Percentiles rank a stretch among this genome's conserved stretches.
phyloP scores from a whole-genome alignment of 2,888 invertebrate genomes.

The Seira ritae region DNA sequence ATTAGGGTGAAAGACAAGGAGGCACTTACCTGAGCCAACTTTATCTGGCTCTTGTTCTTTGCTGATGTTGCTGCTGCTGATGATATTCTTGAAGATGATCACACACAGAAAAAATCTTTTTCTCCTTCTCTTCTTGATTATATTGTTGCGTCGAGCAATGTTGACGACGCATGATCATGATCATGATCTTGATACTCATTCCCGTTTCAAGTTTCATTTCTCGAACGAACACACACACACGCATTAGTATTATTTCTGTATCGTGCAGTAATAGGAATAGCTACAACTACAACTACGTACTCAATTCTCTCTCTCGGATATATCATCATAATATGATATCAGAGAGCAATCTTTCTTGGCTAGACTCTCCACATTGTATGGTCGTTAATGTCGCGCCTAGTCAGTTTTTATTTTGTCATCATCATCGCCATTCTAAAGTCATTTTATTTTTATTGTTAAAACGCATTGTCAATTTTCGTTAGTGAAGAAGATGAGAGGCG shows the following conservation, averaged over 20 bases:
- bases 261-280: no score
- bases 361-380: slow-evolving; percentile 12
- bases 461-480: slow-evolving; percentile 12
- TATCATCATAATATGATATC: not conserved
- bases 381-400: slow-evolving; percentile 30
- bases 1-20: slow-evolving; percentile 6
- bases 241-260: slow-evolving; percentile 20
- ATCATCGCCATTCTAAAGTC: slow-evolving; percentile 21
- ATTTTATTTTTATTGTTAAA: slow-evolving; percentile 13
- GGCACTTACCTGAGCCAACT: slow-evolving; percentile 22
- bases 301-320: not conserved
- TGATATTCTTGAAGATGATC: slow-evolving; percentile 13
- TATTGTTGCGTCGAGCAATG: slow-evolving; percentile 14
- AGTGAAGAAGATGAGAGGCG: not conserved
- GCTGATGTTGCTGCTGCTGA: not conserved
- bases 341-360: not conserved
- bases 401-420: slow-evolving; percentile 28
- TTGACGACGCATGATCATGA: slow-evolving; percentile 17
- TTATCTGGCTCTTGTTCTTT: not conserved
- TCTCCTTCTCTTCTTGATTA: not conserved
- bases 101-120: not conserved
- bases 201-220: slow-evolving; percentile 14
- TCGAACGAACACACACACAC: not conserved
- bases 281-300: no score
- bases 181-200: slow-evolving; percentile 16